Percentiles rank a stretch among this genome's conserved stretches.
Evolutionary conservation across 2,888 invertebrate genomes (phyloP).

Genomic region (Esperia sulphurella): DNA sequence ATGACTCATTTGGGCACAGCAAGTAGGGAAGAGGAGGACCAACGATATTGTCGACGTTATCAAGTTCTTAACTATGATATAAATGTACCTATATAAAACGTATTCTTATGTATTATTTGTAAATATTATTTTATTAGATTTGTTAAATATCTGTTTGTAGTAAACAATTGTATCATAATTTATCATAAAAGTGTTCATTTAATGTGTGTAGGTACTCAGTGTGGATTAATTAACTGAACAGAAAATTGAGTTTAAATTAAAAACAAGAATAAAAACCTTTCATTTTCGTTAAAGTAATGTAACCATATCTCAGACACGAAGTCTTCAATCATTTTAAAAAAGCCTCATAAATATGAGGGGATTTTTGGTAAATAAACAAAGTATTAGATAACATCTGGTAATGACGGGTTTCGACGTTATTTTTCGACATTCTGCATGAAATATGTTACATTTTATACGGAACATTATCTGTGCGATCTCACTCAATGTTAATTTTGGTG

Average conservation of each 20-base stretch:
- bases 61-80: no score
- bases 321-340: constrained; percentile 3
- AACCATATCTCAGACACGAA: constrained; percentile 1
- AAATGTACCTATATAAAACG: no score
- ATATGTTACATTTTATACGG: constrained; percentile 13
- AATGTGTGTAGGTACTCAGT: no score
- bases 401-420: constrained; percentile 16
- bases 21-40: no score
- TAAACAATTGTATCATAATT: no score
- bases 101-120: no score
- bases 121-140: no score
- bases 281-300: background rate
- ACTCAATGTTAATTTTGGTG: constrained; percentile 2
- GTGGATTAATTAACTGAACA: no score
- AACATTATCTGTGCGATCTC: constrained; percentile 11
- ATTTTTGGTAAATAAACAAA: constrained; percentile 18
- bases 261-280: background rate
- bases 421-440: constrained; percentile 22
- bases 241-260: background rate
- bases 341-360: constrained; percentile 4
- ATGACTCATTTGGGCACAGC: no score
- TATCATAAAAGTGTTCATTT: no score
- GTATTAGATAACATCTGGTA: constrained; percentile 20
- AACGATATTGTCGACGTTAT: no score
- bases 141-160: no score